Evolutionary conservation across 2,888 invertebrate species (phyloP), one percentile per base, ranked within the genome.

Genomic region (Pristionchus fissidentatus): DNA sequence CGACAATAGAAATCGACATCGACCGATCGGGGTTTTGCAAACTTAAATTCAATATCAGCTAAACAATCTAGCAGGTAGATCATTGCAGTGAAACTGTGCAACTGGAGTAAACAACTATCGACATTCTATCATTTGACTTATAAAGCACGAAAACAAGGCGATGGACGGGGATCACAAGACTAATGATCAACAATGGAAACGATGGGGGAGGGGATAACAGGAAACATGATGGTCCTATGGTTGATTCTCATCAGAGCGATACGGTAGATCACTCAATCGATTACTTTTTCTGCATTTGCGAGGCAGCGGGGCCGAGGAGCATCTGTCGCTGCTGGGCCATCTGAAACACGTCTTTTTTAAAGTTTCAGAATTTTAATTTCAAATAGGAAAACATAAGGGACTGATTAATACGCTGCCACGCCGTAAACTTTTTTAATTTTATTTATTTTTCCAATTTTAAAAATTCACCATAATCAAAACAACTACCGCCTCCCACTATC

Each of bases 301-400:
- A 89, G n/a, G 90, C 89, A 10, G 89, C 84, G 43, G 91, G 90
- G 41, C 91, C 91, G 62, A 91, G 88, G n/a, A 91, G 89, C 90
- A 91, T 89, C 85, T 91, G 91, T 26, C 89, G 87, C 83, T 91
- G 91, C 84, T 90, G 90, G 4, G 88, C 87, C 43, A 90, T 88
- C 86, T 86, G 75, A 41, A 83, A 3, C 15, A 82, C n/a, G 38
- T 5, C n/a, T 3, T 22, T 22, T 41, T 70, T 66, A 8, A 35
- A 55, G 26, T 38, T 66, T 32, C 32, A 49, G n/a, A 22, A 49
- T 75, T 29, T 29, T 73, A 4, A 83, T 57, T 35, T 26, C 57
- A 41, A 66, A 19, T 15, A 5, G 8, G 22, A 15, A 66, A 8
- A 1, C 35, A 19, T 26, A 57, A 29, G n/a, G n/a, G n/a, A n/a